Base-by-base conservation (phyloP, 1,140 invertebrate genomes). In the Elymnias hypermnestra region DNA sequence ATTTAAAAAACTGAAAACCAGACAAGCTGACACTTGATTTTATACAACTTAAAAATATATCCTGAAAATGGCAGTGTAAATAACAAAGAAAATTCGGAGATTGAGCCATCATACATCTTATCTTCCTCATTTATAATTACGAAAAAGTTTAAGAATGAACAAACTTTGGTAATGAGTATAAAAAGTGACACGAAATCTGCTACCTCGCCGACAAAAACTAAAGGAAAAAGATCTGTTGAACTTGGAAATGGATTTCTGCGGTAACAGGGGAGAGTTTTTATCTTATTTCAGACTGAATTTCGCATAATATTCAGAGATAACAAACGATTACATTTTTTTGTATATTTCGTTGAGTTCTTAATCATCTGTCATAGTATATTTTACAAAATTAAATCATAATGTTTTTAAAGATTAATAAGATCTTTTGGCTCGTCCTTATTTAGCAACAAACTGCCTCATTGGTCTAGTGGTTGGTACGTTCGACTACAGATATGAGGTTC, bases 171-270 rank as follows among this genome's bases (percentile, higher is more conserved):
- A 15, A 33, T 33, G 29, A 53, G 56, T 55, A 44, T 33, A 56
- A 63, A 60, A 67, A 55, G 61, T 55, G 49, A 53, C 48, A 53
- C 45, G 54, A 57, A 60, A 67, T 50, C 40, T 54, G 14, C 29
- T 39, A 29, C 29, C 44, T 23, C 52, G 46, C 58, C 54, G 59
- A 58, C 51, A 72, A 72, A 71, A 68, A 66, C 63, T 48, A 3
- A 15, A 37, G 25, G 52, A 56, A 46, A 53, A 73, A 53, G 58
- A 68, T 71, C 62, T 71, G 66, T 73, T 71, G 68, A 63, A 71
- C 64, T 73, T 71, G 50, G 64, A 67, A 73, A 71, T 73, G 70
- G 67, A 71, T 68, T 71, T 68, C 49, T 58, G 70, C 58, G 64
- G 67, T 73, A 61, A 65, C 57, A 52, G 54, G 47, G 17, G 23